Conservation (phyloP, 2,888 invertebrate genomes). For the Lepeophtheirus nordmannii region DNA sequence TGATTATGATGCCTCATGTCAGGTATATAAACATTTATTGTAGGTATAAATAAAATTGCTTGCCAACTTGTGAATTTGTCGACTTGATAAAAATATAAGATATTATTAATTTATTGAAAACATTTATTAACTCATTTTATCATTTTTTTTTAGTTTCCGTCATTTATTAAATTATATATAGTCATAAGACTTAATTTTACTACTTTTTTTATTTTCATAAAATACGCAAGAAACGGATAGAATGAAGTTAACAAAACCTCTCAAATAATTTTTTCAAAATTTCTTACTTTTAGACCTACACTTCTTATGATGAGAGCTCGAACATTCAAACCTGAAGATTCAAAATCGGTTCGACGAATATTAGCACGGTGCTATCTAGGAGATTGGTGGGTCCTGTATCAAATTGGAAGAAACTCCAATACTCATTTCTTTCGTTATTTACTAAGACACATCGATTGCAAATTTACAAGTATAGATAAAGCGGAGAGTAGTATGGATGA, state of each 20-base stretch:
- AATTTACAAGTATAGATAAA: no score
- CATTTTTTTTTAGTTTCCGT: no score
- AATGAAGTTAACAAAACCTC: neutral
- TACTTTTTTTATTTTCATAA: no score
- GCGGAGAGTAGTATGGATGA: no score
- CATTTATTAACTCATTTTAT: no score
- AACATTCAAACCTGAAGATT: neutral
- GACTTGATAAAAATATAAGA: no score
- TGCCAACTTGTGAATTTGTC: no score
- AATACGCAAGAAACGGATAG: neutral
- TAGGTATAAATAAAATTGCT: no score
- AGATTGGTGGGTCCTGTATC: constrained; percentile 21
- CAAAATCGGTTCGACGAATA: constrained; percentile 1
- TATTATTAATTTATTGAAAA: no score
- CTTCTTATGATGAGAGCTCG: constrained; percentile 5
- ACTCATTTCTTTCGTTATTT: constrained; percentile 22
- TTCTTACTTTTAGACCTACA: neutral
- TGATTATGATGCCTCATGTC: constrained; percentile 6
- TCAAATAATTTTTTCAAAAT: neutral
- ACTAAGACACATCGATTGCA: constrained; percentile 12
- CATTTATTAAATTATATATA: no score
- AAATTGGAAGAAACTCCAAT: constrained; percentile 21
- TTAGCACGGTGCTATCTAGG: constrained; percentile 16
- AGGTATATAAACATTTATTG: neutral
- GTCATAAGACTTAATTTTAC: no score